Evolutionary conservation across 2,888 invertebrate genomes (phyloP), one percentile per base, ranked within the genome.

Genomic region (Poecilobothrus nobilitatus): DNA sequence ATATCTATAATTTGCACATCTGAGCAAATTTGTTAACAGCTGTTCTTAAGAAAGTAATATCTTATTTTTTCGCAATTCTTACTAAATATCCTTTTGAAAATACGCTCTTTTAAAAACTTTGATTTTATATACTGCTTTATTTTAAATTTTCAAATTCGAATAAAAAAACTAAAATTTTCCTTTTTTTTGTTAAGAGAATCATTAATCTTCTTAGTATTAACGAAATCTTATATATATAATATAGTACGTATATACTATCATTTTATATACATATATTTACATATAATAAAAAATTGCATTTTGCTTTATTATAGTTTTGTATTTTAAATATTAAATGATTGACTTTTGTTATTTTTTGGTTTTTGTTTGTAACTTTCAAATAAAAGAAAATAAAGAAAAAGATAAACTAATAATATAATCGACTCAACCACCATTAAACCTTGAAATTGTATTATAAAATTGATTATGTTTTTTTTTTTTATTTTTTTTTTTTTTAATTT

Each of bases 341-440:
- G 53, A 53, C 12, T 53, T 37, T 53, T n/a, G n/a, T n/a, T n/a
- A n/a, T n/a, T n/a, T n/a, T n/a, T n/a, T n/a, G n/a, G n/a, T n/a
- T n/a, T n/a, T n/a, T n/a, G n/a, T n/a, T n/a, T 9, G 27, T 41
- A 12, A 41, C 15, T 53, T 27, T 27, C 27, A 27, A 27, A 27
- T 53, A 53, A 53, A 37, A 12, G 6, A 37, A 37, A 37, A 37
- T 27, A 5, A 37, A 37, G 37, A 37, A 37, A 18, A 18, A 15
- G 8, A 37, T 37, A 37, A 18, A 53, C 53, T 15, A 53, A 53
- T 53, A 53, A 6, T 12, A 41, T 53, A 53, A 53, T 53, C 53
- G 53, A 53, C 53, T 53, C 53, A 53, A 53, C 53, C 53, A 53
- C 53, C 53, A 53, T 53, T 53, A 53, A 53, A 53, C 53, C 53